Percentiles rank a stretch among this genome's conserved stretches.
Evolutionary conservation across 2,888 invertebrate genomes (phyloP).

Genomic region (Drosophila greeni): DNA sequence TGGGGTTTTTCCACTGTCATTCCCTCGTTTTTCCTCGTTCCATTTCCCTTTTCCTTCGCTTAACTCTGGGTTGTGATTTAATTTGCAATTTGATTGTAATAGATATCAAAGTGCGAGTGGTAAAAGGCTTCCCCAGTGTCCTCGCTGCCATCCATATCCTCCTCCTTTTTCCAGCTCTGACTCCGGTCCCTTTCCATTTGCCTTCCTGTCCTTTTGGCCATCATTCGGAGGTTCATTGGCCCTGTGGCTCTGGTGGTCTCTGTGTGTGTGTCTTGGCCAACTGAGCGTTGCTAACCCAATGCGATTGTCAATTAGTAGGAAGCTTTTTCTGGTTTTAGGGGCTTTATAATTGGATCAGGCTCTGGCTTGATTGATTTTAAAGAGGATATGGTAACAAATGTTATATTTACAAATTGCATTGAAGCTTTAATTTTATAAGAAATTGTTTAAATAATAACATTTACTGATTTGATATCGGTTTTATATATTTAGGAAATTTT

Average conservation of each 20-base stretch:
- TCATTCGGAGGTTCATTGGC: slow-evolving; percentile 27
- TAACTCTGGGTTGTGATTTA: slow-evolving; percentile 64
- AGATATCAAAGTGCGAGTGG: slow-evolving; percentile 61
- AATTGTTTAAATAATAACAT: not conserved
- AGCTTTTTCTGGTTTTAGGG: slow-evolving; percentile 35
- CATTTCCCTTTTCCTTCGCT: slow-evolving; percentile 16
- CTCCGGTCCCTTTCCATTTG: not conserved
- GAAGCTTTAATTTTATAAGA: not conserved
- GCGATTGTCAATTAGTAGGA: slow-evolving; percentile 56
- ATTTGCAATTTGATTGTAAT: slow-evolving; percentile 72
- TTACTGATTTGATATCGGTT: not conserved
- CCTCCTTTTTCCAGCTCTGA: not conserved
- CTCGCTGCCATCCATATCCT: not conserved
- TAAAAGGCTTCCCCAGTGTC: slow-evolving; percentile 34
- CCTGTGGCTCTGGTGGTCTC: slow-evolving; percentile 20
- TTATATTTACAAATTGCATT: not conserved
- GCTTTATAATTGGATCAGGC: slow-evolving; percentile 33
- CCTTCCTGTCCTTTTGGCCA: slow-evolving; percentile 4
- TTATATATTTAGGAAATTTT: not conserved
- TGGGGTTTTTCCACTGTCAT: slow-evolving; percentile 2
- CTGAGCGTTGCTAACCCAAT: slow-evolving; percentile 48
- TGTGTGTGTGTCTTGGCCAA: slow-evolving; percentile 22
- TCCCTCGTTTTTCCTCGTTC: slow-evolving; percentile 12
- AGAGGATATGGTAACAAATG: not conserved
- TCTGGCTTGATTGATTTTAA: not conserved